Conservation (phyloP, 2,888 invertebrate genomes). For the Artemia sinica region DNA sequence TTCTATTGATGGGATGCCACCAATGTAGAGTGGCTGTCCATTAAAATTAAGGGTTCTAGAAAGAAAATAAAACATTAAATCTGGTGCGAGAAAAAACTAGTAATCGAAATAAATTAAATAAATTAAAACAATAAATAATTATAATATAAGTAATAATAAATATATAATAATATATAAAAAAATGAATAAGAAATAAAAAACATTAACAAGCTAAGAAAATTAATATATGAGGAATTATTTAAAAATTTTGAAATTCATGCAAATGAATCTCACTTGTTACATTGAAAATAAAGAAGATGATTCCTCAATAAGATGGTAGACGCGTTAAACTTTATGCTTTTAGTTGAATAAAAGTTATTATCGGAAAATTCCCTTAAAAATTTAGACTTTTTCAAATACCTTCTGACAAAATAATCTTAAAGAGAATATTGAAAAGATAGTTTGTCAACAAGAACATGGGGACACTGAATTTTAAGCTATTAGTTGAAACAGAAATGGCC, state of each 20-base stretch:
- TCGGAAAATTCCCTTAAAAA: too few relatives aligned
- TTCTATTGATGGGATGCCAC: conserved; percentile 66
- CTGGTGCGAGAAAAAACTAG: background rate
- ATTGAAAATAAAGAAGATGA: background rate
- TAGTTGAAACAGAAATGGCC: too few relatives aligned
- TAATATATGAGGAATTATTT: conserved; percentile 16
- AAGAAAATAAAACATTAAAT: conserved; percentile 27
- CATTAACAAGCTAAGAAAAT: conserved; percentile 19
- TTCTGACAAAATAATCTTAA: too few relatives aligned
- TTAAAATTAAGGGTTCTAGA: conserved; percentile 75
- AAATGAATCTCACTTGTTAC: background rate
- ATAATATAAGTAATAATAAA: conserved; percentile 17
- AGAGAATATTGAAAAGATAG: too few relatives aligned
- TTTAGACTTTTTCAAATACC: too few relatives aligned
- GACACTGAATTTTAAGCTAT: too few relatives aligned
- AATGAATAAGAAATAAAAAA: conserved; percentile 19
- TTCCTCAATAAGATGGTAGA: too few relatives aligned
- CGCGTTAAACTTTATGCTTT: too few relatives aligned
- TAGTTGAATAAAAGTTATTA: too few relatives aligned
- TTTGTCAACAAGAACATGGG: too few relatives aligned
- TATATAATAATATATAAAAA: conserved; percentile 14
- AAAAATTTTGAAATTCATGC: background rate
- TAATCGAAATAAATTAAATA: conserved; percentile 7
- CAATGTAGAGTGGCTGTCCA: conserved; percentile 64
- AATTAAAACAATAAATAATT: background rate